Evolutionary conservation across 2,888 invertebrate species (phyloP), one percentile per base, ranked within the genome.

Genomic region (Xanthia togata): DNA sequence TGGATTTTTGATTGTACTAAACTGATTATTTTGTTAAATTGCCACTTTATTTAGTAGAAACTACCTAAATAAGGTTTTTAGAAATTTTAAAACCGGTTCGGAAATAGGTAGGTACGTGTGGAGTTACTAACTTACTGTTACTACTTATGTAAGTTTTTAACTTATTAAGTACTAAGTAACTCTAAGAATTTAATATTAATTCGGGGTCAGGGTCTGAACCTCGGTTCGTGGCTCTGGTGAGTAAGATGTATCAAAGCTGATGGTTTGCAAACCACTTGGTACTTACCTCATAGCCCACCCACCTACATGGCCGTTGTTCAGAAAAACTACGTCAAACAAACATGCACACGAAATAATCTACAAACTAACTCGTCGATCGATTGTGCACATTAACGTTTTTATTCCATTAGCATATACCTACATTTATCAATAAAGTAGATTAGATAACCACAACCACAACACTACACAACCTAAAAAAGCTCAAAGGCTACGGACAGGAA

Each of bases 361-460:
- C 78, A 72, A 64, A 76, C 50, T 55, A 59, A 82, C 78, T 59
- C 47, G 68, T 41, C 70, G 72, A 83, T 41, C 70, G 72, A 83
- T 81, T 73, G 79, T 75, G 71, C 80, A 84, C 68, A 72, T 82
- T 84, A 79, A 69, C 70, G 59, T 84, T 84, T 82, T 74, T 80
- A 78, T 83, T 81, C 71, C 81, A 75, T 80, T 72, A 71, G 75
- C 75, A 70, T 84, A 70, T 75, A 72, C 70, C 70, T 84, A 84
- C 60, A 68, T 73, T 76, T 81, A 83, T 83, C 83, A 83, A 81
- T 84, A 82, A 72, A 76, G 76, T 73, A 70, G 85, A 83, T 85
- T 78, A 81, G 82, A 81, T 85, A 83, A 81, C 65, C 65, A 85
- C 68, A 83, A 81, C 65, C 65, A 85, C 68, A 79, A 64, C 73